Evolutionary conservation across 2,113 vertebrate species (phyloP).

Genomic region (Fregetta grallaria): DNA sequence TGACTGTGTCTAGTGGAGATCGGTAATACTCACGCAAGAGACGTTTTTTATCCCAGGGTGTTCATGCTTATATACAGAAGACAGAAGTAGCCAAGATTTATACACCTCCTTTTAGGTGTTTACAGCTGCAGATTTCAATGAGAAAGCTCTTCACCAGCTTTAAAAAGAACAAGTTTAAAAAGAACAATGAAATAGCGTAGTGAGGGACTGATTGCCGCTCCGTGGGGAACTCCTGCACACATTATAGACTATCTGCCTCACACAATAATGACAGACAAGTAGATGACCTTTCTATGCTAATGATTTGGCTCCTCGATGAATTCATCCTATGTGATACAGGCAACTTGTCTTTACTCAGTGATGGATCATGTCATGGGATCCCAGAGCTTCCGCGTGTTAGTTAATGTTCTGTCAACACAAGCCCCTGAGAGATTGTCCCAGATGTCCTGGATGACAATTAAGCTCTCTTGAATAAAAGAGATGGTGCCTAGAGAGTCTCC

Average conservation of each 20-base stretch:
- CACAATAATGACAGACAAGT: constrained; percentile 42
- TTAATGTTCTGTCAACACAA: constrained; percentile 66
- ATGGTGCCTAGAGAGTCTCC: neutral
- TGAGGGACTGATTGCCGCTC: constrained; percentile 33
- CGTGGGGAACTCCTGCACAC: neutral
- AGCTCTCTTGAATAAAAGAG: constrained; percentile 15
- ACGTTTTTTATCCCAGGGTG: neutral
- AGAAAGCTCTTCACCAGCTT: neutral
- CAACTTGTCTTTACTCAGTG: constrained; percentile 53
- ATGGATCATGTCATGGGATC: constrained; percentile 59
- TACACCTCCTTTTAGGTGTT: neutral
- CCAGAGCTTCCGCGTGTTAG: constrained; percentile 52
- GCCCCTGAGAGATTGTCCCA: constrained; percentile 40
- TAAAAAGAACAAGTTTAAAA: neutral
- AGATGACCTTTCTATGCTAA: constrained; percentile 65
- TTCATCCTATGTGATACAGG: constrained; percentile 37
- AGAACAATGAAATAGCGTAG: constrained; percentile 1
- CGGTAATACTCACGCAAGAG: neutral
- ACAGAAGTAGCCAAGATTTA: neutral
- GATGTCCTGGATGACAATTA: constrained; percentile 49
- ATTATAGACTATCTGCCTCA: constrained; percentile 54
- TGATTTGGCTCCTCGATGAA: constrained; percentile 53
- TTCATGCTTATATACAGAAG: neutral
- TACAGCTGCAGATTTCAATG: neutral
- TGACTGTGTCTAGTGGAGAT: neutral